Conservation (phyloP, 2,888 invertebrate species). For the Drosophila rubida region DNA sequence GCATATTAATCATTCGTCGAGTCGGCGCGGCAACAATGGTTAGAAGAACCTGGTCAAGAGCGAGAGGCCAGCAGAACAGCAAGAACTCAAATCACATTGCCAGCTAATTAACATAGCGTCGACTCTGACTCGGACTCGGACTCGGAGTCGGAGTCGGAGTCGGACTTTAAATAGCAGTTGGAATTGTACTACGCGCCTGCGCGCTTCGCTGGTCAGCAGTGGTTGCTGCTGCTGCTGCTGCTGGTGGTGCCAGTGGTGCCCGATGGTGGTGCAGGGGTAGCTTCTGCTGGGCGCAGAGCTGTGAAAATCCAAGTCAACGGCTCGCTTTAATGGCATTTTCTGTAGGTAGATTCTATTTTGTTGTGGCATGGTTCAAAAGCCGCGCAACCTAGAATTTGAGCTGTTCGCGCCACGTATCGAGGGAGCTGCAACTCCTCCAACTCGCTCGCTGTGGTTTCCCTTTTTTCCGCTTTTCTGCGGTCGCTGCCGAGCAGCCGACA, state of each 20-base stretch:
- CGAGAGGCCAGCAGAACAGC: constrained; percentile 54
- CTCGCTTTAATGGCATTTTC: constrained; percentile 69
- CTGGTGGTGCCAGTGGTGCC: constrained; percentile 26
- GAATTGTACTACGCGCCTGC: constrained; percentile 73
- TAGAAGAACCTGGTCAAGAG: constrained; percentile 13
- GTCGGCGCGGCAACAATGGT: constrained; percentile 35
- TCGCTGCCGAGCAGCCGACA: constrained; percentile 12
- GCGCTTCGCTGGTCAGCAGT: constrained; percentile 72
- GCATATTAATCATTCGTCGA: constrained; percentile 81
- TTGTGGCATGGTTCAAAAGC: constrained; percentile 58
- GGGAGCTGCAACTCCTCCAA: constrained; percentile 38
- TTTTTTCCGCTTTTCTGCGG: constrained; percentile 17
- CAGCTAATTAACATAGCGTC: constrained; percentile 75
- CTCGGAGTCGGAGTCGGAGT: constrained; percentile 28
- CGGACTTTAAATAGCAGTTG: constrained; percentile 34
- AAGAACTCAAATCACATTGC: constrained; percentile 75
- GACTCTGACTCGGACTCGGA: constrained; percentile 21
- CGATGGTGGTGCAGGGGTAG: constrained; percentile 24
- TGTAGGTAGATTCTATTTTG: constrained; percentile 1
- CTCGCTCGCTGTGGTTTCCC: constrained; percentile 43
- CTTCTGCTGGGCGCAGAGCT: constrained; percentile 62
- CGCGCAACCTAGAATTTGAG: constrained; percentile 58
- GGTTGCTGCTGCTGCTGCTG: constrained; percentile 19
- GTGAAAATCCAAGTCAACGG: constrained; percentile 74
- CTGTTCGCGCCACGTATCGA: constrained; percentile 25